phyloP scores from a whole-genome alignment of 2,888 invertebrate genomes.

The Phasia obesa region DNA sequence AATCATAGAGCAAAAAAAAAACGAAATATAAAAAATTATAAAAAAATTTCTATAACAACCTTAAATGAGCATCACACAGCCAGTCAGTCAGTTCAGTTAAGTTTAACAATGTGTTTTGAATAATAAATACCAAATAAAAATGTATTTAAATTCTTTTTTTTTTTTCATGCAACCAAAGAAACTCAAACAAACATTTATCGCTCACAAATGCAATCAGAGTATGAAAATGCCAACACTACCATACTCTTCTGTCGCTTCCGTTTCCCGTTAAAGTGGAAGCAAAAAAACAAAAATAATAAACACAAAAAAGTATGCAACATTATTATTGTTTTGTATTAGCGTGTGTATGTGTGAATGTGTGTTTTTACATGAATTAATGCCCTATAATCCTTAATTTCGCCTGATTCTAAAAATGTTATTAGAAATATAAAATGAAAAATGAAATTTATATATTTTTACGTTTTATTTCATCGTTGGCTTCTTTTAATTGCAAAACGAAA shows the following conservation, averaged over 20 bases:
- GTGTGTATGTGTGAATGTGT: background rate
- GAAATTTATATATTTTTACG: no score
- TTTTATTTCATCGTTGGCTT: no score
- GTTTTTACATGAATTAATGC: background rate
- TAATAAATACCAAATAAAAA: constrained; percentile 59
- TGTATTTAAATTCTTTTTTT: constrained; percentile 31
- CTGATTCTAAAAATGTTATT: no score
- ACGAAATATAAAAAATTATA: background rate
- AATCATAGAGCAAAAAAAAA: background rate
- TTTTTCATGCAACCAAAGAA: constrained; percentile 17
- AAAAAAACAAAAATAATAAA: constrained; percentile 17
- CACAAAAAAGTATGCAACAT: constrained; percentile 34
- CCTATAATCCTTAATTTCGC: no score
- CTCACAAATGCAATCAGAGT: constrained; percentile 55
- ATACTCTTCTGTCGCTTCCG: constrained; percentile 51
- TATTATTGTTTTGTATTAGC: background rate
- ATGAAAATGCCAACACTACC: constrained; percentile 42
- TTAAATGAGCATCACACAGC: constrained; percentile 57
- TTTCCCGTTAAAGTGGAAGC: constrained; percentile 45
- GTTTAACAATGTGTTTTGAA: constrained; percentile 68
- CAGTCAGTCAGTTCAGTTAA: constrained; percentile 63
- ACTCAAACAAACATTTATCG: constrained; percentile 23
- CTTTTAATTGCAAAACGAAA: no score
- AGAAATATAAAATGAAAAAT: no score
- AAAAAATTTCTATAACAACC: constrained; percentile 61